phyloP scores from a whole-genome alignment of 1,140 invertebrate genomes.

The Drosophila ambigua region DNA sequence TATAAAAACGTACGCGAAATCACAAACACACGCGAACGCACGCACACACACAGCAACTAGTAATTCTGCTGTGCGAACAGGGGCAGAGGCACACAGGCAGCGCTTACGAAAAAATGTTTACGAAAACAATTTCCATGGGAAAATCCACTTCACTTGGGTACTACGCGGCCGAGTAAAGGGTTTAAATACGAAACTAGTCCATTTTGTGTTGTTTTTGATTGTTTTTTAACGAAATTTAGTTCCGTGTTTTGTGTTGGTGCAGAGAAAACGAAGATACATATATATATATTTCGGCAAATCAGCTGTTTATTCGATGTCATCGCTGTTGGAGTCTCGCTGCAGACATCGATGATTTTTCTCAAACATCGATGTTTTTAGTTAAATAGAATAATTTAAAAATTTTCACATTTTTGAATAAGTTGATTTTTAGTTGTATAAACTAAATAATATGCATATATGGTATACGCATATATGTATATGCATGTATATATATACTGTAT shows the following conservation, averaged over 20 bases:
- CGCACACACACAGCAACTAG: constrained; percentile 76
- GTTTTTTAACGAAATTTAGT: constrained; percentile 46
- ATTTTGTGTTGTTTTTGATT: constrained; percentile 40
- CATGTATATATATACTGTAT: no score
- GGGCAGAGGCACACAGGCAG: constrained; percentile 47
- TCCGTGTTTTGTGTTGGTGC: constrained; percentile 53
- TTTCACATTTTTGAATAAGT: no score
- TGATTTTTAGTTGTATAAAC: no score
- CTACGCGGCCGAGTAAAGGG: constrained; percentile 29
- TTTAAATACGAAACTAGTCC: constrained; percentile 32
- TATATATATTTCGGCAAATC: no score
- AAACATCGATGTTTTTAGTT: no score
- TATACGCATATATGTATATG: no score
- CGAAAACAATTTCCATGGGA: constrained; percentile 52
- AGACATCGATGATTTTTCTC: no score
- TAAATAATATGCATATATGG: no score
- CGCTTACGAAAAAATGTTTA: constrained; percentile 68
- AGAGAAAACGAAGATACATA: constrained; percentile 7
- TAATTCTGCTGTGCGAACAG: constrained; percentile 68
- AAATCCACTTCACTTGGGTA: constrained; percentile 55
- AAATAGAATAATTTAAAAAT: no score
- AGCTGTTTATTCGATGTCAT: neutral
- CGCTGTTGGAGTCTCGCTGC: no score
- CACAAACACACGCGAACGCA: constrained; percentile 36
- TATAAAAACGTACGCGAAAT: constrained; percentile 66